Conservation (phyloP, 2,888 invertebrate species). For the Tigriopus californicus region DNA sequence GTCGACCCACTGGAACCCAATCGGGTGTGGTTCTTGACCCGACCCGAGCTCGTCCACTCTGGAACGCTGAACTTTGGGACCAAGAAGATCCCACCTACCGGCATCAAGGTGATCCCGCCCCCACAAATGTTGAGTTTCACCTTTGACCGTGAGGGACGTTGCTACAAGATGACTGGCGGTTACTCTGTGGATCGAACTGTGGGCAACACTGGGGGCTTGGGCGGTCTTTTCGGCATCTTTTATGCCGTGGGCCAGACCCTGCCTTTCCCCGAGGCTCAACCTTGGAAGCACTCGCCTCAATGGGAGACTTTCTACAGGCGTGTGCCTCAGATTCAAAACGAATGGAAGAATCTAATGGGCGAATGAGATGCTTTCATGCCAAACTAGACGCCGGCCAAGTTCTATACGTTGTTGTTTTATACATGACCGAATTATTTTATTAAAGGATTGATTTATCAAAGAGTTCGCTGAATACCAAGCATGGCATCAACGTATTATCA, state of each 20-base stretch:
- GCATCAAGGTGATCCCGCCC: neutral
- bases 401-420: neutral
- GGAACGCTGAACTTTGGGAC: neutral
- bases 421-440: neutral
- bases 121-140: constrained; percentile 3
- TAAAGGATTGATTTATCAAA: neutral
- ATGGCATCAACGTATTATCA: neutral
- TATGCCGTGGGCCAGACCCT: neutral
- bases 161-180: constrained; percentile 7
- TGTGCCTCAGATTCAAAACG: neutral
- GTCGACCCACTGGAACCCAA: constrained; percentile 4
- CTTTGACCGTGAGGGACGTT: neutral
- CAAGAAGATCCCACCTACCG: neutral
- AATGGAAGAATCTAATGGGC: neutral
- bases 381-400: too few relatives aligned
- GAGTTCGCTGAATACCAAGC: neutral
- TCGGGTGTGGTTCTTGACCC: constrained; percentile 3
- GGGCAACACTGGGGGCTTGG: constrained; percentile 5
- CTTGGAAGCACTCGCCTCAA: neutral
- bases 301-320: neutral
- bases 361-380: too few relatives aligned
- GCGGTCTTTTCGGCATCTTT: constrained; percentile 3
- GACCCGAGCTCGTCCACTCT: neutral
- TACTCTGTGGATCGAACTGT: constrained; percentile 7
- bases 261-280: constrained; percentile 4